These are phyloP conservation scores for Onthophagus sagittarius DNA, from an alignment of 2,888 invertebrate species.

Conservation along the genomic window DNA sequence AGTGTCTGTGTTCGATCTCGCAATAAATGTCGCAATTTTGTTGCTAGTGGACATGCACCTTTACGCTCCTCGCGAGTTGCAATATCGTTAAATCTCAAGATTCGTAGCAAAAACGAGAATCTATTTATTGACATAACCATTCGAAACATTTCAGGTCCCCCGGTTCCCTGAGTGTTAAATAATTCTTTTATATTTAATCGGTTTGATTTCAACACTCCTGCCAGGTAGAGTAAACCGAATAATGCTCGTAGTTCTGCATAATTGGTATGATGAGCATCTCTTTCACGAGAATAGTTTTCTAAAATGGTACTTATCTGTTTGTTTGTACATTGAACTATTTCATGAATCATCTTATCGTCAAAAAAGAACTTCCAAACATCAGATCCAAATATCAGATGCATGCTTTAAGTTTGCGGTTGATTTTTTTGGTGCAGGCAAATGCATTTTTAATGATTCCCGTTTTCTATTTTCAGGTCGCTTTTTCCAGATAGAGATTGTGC, in stretches of 20 bases:
- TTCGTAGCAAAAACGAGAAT: conserved; percentile 27
- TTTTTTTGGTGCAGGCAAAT: not conserved
- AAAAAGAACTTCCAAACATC: not conserved
- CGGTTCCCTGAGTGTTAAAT: conserved; percentile 29
- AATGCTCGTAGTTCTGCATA: conserved; percentile 30
- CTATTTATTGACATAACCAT: conserved; percentile 27
- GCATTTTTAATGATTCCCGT: not conserved
- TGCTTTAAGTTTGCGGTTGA: not conserved
- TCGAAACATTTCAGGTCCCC: conserved; percentile 29
- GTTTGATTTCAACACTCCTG: conserved; percentile 26
- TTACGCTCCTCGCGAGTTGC: conserved; percentile 19
- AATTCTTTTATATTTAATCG: conserved; percentile 24
- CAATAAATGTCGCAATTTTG: too few relatives aligned
- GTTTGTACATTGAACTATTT: conserved; percentile 31
- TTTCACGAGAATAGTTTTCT: conserved; percentile 13
- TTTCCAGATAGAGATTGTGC: too few relatives aligned
- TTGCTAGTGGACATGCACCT: too few relatives aligned
- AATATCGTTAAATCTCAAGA: conserved; percentile 29
- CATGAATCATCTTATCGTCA: conserved; percentile 25
- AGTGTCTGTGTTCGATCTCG: too few relatives aligned
- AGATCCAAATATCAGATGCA: not conserved
- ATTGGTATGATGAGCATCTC: conserved; percentile 25
- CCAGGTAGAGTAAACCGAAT: conserved; percentile 32
- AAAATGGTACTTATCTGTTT: conserved; percentile 26
- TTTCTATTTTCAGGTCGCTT: too few relatives aligned